phyloP scores from a whole-genome alignment of 1,140 invertebrate genomes.

The Drosophila truncata region DNA sequence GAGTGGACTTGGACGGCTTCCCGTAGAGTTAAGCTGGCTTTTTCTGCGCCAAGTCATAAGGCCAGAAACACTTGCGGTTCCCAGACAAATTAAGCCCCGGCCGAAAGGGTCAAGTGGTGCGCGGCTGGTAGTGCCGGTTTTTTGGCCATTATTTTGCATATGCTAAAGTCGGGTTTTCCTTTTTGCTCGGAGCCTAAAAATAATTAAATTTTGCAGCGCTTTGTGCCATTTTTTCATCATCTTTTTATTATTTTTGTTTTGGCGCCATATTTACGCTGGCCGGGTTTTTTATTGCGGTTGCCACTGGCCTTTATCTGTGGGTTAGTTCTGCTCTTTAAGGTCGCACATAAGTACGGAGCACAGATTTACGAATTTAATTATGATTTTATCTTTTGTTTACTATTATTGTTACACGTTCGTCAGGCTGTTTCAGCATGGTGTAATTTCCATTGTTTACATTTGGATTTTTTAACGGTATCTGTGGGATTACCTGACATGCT shows the following conservation, averaged over 20 bases:
- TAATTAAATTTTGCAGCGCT: conserved; percentile 46
- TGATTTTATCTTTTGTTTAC: conserved; percentile 35
- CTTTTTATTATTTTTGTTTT: conserved; percentile 6
- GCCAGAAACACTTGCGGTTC: conserved; percentile 29
- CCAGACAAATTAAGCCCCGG: conserved; percentile 62
- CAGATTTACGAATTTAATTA: conserved; percentile 26
- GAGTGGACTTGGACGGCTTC: conserved; percentile 5
- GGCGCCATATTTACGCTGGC: conserved; percentile 22
- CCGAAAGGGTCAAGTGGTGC: conserved; percentile 47
- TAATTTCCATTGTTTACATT: conserved; percentile 21
- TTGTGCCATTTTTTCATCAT: conserved; percentile 22
- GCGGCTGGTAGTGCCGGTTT: conserved; percentile 16
- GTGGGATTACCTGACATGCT: not conserved
- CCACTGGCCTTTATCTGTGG: conserved; percentile 29
- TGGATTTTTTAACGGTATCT: conserved; percentile 1
- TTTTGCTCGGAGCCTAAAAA: conserved; percentile 31
- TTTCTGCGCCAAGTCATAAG: conserved; percentile 44
- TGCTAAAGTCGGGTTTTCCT: conserved; percentile 36
- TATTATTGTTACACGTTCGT: conserved; percentile 25
- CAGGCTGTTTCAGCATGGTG: not conserved
- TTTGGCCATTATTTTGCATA: conserved; percentile 59
- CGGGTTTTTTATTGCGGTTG: conserved; percentile 31
- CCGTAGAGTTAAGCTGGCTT: conserved; percentile 39
- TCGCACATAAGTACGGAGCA: conserved; percentile 14
- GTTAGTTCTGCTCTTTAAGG: conserved; percentile 21